These are phyloP conservation scores for Siphlonurus alternatus DNA, from an alignment of 2,888 invertebrate species.

Conservation along the genomic window DNA sequence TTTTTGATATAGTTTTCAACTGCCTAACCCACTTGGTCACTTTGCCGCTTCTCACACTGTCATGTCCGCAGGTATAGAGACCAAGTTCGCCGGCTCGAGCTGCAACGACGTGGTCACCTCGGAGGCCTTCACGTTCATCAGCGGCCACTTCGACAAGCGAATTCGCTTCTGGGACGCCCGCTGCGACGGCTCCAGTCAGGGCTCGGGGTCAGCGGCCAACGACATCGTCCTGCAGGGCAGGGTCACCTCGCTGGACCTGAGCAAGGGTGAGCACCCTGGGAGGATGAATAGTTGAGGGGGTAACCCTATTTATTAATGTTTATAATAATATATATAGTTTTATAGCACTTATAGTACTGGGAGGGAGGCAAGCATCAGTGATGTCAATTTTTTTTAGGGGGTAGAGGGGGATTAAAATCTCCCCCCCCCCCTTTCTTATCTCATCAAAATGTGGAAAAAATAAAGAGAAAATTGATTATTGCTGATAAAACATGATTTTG, in stretches of 20 bases:
- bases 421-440: too few species aligned
- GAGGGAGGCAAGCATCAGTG: too few species aligned
- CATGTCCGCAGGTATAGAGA: conserved; percentile 64
- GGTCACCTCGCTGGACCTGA: conserved; percentile 87
- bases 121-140: conserved; percentile 77
- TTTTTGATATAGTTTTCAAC: too few species aligned
- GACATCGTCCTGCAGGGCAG: conserved; percentile 81
- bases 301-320: neutral
- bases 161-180: conserved; percentile 96
- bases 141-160: conserved; percentile 95
- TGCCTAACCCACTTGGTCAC: too few species aligned
- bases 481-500: too few species aligned
- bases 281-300: neutral
- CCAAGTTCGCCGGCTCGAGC: conserved; percentile 90
- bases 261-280: conserved; percentile 51
- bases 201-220: conserved; percentile 52
- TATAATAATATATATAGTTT: neutral
- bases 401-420: too few species aligned
- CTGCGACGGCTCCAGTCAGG: conserved; percentile 78
- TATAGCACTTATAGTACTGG: too few species aligned
- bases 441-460: too few species aligned
- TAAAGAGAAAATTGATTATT: too few species aligned
- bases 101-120: conserved; percentile 92
- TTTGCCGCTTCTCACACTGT: too few species aligned
- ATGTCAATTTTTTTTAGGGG: too few species aligned